Base-by-base conservation (phyloP, 2,113 vertebrate species). In the Xenopus borealis region DNA sequence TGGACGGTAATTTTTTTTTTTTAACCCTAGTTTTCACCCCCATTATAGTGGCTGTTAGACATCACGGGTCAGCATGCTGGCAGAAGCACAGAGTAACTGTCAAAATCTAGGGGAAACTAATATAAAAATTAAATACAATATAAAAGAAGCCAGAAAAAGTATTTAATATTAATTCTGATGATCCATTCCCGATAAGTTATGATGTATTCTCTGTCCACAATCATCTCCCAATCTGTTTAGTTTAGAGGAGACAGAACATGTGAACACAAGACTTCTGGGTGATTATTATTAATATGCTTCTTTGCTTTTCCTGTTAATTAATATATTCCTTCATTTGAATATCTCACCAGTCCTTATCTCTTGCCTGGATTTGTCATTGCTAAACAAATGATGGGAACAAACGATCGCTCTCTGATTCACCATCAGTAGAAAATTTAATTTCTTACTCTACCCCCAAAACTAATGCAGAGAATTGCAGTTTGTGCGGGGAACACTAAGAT, bases 251-350 rank as follows among this genome's bases (percentile, higher is more conserved):
- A 27, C 23, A 27, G 23, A 27, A 40, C 33, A 7, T 3, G 53
- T 55, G 53, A 12, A n/a, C 16, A 55, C 52, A 17, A 16, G 50
- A 71, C 69, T 79, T 82, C 82, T 65, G 82, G 88, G 87, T 87
- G 88, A 86, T 86, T 85, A 89, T 86, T 85, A 89, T 86, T 88
- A 86, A 86, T 85, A 85, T 80, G 80, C 81, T 81, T 73, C 86
- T 85, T 82, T 82, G 86, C 87, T 88, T 84, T 72, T 77, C 70
- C 79, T 78, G 80, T 77, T 86, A 90, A 90, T 90, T 87, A 89
- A 88, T 72, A 27, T 27, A 82, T 79, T 80, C 61, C n/a, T 78
- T 88, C 80, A 86, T 90, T 90, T 89, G 85, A 85, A 87, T 89
- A 71, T 69, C 66, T 75, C 73, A 6, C 73, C 66, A 78, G 73